A percentile compares a stretch with the other conserved stretches of the same genome.
Evolutionary conservation across 2,797 vertebrate genomes (phyloP).

Genomic region (Helicolenus hilgendorfi): DNA sequence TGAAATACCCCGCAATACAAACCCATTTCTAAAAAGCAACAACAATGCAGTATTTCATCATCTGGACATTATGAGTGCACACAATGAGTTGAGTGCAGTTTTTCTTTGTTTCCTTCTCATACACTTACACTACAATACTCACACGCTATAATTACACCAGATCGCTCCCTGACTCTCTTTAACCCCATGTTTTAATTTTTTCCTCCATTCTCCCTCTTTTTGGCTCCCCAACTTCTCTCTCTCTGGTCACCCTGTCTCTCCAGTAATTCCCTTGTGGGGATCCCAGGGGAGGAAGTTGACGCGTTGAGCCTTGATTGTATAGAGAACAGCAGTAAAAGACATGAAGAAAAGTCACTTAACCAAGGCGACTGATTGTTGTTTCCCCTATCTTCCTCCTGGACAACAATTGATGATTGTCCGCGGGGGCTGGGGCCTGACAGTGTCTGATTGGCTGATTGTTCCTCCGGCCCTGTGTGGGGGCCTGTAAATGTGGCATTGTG

Average conservation of each 20-base stretch:
- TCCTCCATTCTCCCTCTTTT: neutral
- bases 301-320: conserved; percentile 77
- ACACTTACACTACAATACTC: neutral
- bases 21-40: conserved; percentile 30
- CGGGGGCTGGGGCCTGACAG: conserved; percentile 94
- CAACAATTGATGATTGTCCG: conserved; percentile 95
- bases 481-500: conserved; percentile 94
- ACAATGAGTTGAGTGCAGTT: neutral
- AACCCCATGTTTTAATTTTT: neutral
- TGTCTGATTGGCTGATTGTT: conserved; percentile 99
- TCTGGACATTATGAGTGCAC: neutral
- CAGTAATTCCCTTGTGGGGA: conserved; percentile 66
- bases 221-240: conserved; percentile 2
- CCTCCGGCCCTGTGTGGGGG: conserved; percentile 91
- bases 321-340: conserved; percentile 78
- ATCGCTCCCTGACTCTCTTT: neutral
- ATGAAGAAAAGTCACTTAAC: conserved; percentile 87
- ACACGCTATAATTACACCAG: neutral
- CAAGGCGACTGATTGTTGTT: conserved; percentile 87
- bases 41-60: conserved; percentile 52
- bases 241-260: conserved; percentile 55
- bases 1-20: conserved; percentile 18
- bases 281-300: conserved; percentile 77
- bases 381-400: conserved; percentile 90
- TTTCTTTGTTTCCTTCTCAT: conserved; percentile 14